Conservation (phyloP, 2,888 invertebrate species). For the Pecten maximus region DNA sequence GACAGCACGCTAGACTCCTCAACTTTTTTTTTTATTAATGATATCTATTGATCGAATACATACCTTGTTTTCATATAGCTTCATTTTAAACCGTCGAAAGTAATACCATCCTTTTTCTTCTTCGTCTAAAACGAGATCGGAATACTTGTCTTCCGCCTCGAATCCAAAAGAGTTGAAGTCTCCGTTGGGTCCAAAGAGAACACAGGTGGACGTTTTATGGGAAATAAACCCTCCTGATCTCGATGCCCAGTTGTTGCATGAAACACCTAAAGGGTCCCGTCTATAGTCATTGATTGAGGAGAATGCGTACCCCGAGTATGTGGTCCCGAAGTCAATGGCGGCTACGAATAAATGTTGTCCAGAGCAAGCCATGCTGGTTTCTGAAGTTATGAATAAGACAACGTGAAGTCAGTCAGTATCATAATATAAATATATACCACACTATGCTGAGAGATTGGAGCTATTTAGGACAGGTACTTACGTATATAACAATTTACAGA, state of each 20-base stretch:
- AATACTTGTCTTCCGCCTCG: conserved; percentile 38
- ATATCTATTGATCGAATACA: not conserved
- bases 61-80: not conserved
- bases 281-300: not conserved
- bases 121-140: conserved; percentile 9
- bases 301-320: conserved; percentile 23
- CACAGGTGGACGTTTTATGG: conserved; percentile 18
- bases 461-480: too few relatives aligned
- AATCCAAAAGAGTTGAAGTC: conserved; percentile 10
- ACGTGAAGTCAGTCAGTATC: too few relatives aligned
- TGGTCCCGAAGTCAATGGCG: conserved; percentile 38
- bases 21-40: too few relatives aligned
- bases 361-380: not conserved
- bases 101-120: conserved; percentile 34
- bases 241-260: not conserved
- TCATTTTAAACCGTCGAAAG: conserved; percentile 41
- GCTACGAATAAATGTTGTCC: not conserved
- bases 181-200: not conserved
- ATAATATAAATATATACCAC: too few relatives aligned
- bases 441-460: too few relatives aligned
- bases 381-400: too few relatives aligned
- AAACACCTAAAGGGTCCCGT: not conserved
- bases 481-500: too few relatives aligned
- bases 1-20: too few relatives aligned
- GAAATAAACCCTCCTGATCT: not conserved